Conservation (phyloP, 2,113 vertebrate genomes). For the Elanoides forficatus region DNA sequence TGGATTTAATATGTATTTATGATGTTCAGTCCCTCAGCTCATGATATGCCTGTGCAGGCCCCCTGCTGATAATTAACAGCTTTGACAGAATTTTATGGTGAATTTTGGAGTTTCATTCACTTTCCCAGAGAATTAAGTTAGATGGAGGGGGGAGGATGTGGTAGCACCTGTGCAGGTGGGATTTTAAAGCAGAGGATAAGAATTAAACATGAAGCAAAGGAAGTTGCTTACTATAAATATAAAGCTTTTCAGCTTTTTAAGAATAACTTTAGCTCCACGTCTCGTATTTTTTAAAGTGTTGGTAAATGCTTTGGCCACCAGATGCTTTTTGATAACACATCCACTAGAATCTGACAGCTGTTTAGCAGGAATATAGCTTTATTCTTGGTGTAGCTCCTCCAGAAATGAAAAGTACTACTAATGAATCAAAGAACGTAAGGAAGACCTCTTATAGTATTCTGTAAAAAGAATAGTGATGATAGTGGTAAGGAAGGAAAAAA, state of each 20-base stretch:
- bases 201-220: background rate
- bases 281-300: background rate
- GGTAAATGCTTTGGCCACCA: background rate
- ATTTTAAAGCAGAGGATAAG: background rate
- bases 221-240: background rate
- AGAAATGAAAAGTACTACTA: background rate
- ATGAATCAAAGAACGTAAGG: background rate
- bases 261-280: background rate
- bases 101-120: background rate
- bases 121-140: background rate
- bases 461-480: background rate
- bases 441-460: background rate
- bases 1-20: background rate
- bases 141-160: accelerated
- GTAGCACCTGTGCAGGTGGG: background rate
- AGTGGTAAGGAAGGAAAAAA: background rate
- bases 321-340: background rate
- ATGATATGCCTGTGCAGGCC: background rate
- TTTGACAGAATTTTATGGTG: background rate
- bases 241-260: background rate
- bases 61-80: background rate
- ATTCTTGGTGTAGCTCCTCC: background rate
- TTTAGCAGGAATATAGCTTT: background rate
- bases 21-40: background rate
- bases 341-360: background rate